These are phyloP conservation scores for Cheilosia urbana DNA, from an alignment of 2,888 invertebrate genomes.

Conservation along the genomic window DNA sequence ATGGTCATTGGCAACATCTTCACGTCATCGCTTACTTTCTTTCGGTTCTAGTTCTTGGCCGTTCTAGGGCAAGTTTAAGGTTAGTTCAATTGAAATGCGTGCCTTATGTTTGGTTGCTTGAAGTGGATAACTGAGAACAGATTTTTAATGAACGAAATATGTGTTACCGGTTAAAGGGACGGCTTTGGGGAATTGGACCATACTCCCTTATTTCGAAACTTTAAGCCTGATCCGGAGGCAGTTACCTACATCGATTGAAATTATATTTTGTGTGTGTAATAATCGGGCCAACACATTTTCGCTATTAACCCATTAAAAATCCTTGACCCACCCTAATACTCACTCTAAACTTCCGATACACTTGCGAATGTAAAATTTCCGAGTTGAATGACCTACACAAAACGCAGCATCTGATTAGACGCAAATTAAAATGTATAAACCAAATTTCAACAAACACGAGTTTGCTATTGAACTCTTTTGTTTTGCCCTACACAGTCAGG, in stretches of 20 bases:
- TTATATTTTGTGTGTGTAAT: too few relatives aligned
- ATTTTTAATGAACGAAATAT: background rate
- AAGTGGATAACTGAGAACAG: background rate
- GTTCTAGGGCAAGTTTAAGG: constrained; percentile 40
- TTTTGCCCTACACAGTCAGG: background rate
- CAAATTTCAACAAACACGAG: background rate
- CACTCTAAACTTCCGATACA: too few relatives aligned
- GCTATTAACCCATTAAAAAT: too few relatives aligned
- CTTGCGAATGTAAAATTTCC: too few relatives aligned
- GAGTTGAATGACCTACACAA: background rate
- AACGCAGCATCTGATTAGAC: background rate
- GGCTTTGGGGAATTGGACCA: too few relatives aligned
- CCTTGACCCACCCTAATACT: too few relatives aligned
- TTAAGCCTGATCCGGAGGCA: too few relatives aligned
- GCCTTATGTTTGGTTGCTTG: background rate
- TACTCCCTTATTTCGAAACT: too few relatives aligned
- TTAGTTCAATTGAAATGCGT: constrained; percentile 9
- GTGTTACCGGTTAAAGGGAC: too few relatives aligned
- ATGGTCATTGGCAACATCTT: constrained; percentile 15
- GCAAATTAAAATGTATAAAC: too few relatives aligned
- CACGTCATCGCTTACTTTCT: constrained; percentile 43
- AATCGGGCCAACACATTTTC: too few relatives aligned
- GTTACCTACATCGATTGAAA: too few relatives aligned
- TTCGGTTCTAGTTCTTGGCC: constrained; percentile 14
- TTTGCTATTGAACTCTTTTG: constrained; percentile 23